Evolutionary conservation across 2,797 vertebrate genomes (phyloP).

Genomic region (Vultur gryphus): DNA sequence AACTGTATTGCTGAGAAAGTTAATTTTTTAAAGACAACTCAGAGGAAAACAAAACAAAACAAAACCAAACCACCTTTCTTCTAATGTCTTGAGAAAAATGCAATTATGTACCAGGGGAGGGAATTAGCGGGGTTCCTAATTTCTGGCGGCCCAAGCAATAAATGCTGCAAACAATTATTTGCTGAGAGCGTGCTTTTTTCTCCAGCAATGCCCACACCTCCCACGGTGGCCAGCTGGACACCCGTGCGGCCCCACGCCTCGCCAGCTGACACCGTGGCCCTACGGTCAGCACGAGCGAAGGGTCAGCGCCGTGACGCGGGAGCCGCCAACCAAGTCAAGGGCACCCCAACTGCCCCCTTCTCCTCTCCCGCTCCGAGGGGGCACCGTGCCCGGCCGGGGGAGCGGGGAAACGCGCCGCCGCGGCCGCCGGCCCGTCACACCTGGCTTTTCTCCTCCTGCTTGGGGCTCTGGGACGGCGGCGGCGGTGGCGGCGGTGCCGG

Average conservation of each 20-base stretch:
- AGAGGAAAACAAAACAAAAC: neutral
- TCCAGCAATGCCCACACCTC: neutral
- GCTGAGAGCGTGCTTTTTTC: neutral
- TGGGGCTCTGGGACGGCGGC: neutral
- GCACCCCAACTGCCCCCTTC: neutral
- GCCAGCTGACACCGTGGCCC: accelerated
- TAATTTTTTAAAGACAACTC: neutral
- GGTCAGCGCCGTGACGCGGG: accelerated
- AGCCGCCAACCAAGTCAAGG: neutral
- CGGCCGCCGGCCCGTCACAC: slow-evolving; percentile 10
- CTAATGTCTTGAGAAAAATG: neutral
- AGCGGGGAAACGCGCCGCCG: neutral
- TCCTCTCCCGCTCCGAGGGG: neutral
- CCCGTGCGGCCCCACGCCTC: accelerated
- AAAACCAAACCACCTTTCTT: neutral
- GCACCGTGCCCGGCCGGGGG: neutral
- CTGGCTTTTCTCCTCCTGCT: slow-evolving; percentile 59
- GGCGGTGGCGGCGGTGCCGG: neutral
- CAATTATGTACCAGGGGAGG: neutral
- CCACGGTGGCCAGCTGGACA: neutral
- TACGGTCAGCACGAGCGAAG: accelerated
- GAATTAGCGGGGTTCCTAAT: neutral
- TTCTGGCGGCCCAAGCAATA: neutral
- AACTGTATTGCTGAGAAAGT: neutral
- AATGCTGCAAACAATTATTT: neutral